Evolutionary conservation across 2,888 invertebrate genomes (phyloP), one percentile per base, ranked within the genome.

Genomic region (Melanostoma scalare): DNA sequence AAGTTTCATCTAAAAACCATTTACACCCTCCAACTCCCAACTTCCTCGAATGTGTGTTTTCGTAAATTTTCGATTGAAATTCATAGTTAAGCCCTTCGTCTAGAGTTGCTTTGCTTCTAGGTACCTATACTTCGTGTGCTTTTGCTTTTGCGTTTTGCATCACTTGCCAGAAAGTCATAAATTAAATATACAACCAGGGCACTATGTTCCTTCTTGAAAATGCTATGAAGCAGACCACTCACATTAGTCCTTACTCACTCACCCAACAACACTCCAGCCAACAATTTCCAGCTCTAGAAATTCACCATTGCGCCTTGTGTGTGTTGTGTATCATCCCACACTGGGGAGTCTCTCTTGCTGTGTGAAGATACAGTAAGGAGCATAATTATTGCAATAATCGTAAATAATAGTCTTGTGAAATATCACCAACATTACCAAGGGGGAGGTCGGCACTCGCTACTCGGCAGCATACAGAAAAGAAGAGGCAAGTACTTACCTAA

Each of bases 341-440:
- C 20, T 20, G 63, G 63, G 42, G 30, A 44, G 20, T 55, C n/a
- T 58, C 75, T 42, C 33, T 50, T 36, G 44, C 44, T 61, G 53
- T 36, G 9, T 50, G 44, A 55, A 75, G 68, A 58, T 74, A 74
- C 82, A 67, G 44, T 75, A 80, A 80, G 81, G 58, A 78, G 80
- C 85, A 86, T 85, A 86, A 86, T 86, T 86, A 85, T 85, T 78
- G 85, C 86, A 86, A 86, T 86, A 86, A 86, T 85, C 86, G 85
- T 86, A 86, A 86, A 86, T 86, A 86, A 86, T 86, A 82, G 85
- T 76, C 78, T 61, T 60, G 73, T 77, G 73, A 76, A 86, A 86
- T 85, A 86, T 79, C 79, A 77, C 77, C 71, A 69, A 61, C 73
- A 69, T 80, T 75, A 85, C 76, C 50, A 67, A 42, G 50, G 36